Conservation (phyloP, 1,140 invertebrate genomes). For the Zaprionus inermis region DNA sequence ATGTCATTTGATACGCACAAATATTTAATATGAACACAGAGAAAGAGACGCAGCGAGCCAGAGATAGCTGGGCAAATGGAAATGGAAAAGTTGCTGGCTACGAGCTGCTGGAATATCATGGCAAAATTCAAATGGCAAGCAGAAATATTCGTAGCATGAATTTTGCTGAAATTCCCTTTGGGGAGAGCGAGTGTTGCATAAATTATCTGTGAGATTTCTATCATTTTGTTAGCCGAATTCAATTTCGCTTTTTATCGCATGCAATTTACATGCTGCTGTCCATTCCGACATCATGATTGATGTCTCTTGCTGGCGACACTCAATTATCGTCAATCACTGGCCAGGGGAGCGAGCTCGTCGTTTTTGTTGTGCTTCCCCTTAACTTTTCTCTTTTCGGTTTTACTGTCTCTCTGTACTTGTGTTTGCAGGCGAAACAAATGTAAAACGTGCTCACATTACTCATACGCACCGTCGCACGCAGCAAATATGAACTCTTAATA, state of each 20-base stretch:
- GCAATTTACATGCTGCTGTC: conserved; percentile 80
- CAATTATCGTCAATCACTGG: conserved; percentile 81
- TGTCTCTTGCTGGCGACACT: conserved; percentile 74
- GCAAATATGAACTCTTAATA: conserved; percentile 35
- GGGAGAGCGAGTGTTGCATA: conserved; percentile 50
- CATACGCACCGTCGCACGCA: conserved; percentile 61
- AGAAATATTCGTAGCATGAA: conserved; percentile 56
- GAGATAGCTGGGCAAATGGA: not conserved
- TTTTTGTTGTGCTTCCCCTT: conserved; percentile 25
- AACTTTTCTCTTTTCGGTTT: conserved; percentile 15
- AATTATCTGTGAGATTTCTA: conserved; percentile 74
- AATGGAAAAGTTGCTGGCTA: conserved; percentile 25
- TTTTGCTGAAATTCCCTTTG: conserved; percentile 55
- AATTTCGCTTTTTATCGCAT: conserved; percentile 77
- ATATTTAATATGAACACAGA: conserved; percentile 61
- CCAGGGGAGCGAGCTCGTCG: conserved; percentile 25
- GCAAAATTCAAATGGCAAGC: conserved; percentile 73
- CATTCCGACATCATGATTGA: conserved; percentile 79
- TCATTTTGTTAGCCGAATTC: conserved; percentile 79
- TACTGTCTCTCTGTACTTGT: not conserved
- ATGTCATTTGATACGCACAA: conserved; percentile 79
- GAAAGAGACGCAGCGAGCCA: not conserved
- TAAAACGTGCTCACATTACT: conserved; percentile 55
- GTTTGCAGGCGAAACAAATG: conserved; percentile 24
- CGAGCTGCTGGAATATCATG: conserved; percentile 62